phyloP scores from a whole-genome alignment of 2,113 vertebrate species.

The Bettongia penicillata region DNA sequence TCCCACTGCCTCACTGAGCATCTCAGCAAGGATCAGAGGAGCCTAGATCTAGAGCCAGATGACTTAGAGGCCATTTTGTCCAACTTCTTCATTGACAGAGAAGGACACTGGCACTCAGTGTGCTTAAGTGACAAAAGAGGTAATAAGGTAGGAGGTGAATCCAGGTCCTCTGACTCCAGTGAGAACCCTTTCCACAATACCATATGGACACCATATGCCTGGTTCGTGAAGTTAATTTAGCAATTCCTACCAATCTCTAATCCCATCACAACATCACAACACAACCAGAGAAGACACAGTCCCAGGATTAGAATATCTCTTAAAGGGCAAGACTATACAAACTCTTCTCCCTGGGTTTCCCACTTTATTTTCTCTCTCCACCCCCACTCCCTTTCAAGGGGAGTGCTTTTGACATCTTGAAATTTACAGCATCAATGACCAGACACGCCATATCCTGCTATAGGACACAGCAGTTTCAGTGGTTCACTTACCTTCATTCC shows the following conservation, averaged over 20 bases:
- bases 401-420: neutral
- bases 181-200: neutral
- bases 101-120: neutral
- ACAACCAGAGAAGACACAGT: neutral
- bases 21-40: neutral
- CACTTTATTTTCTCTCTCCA: neutral
- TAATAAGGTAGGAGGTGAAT: neutral
- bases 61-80: neutral
- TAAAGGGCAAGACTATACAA: neutral
- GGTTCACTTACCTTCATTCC: constrained; percentile 94
- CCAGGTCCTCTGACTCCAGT: neutral
- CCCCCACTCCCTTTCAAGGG: neutral
- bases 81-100: neutral
- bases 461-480: neutral
- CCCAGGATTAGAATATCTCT: neutral
- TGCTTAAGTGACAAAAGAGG: neutral
- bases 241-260: neutral
- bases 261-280: neutral
- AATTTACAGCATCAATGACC: neutral
- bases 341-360: neutral
- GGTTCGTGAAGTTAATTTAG: neutral
- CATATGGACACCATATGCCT: neutral
- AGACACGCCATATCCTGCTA: neutral
- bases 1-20: neutral
- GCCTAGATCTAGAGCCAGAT: neutral